Evolutionary conservation across 1,140 invertebrate species (phyloP).

Genomic region (Colletes latitarsis): DNA sequence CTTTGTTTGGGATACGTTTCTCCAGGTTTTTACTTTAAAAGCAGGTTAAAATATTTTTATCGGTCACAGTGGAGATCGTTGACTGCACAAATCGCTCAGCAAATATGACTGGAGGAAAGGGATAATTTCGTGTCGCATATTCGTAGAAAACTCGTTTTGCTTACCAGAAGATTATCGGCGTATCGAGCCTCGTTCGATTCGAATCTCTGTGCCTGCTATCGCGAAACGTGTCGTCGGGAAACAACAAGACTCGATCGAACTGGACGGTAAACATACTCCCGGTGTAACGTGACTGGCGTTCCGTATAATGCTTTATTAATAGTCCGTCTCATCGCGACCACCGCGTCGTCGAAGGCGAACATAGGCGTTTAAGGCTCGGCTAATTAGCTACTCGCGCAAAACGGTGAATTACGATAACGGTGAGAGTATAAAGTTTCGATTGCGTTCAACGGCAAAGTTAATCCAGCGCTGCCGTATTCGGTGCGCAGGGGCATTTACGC

Average conservation of each 20-base stretch:
- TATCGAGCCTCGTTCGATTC: no score
- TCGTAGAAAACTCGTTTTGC: no score
- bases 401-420: slow-evolving; percentile 45
- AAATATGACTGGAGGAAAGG: no score
- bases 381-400: slow-evolving; percentile 45
- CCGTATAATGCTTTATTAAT: slow-evolving; percentile 17
- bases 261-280: not conserved
- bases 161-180: no score
- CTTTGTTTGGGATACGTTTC: no score
- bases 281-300: slow-evolving; percentile 33
- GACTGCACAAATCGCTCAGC: no score
- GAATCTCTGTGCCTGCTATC: no score
- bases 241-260: not conserved
- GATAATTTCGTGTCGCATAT: no score
- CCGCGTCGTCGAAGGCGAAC: slow-evolving; percentile 27
- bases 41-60: no score
- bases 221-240: no score
- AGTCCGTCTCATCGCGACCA: slow-evolving; percentile 6
- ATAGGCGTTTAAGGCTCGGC: slow-evolving; percentile 22
- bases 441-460: slow-evolving; percentile 23
- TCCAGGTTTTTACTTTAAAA: no score
- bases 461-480: not conserved
- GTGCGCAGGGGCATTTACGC: slow-evolving; percentile 22
- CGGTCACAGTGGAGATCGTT: no score
- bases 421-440: slow-evolving; percentile 23